Conservation (phyloP, 2,113 vertebrate genomes). For the Natator depressus region DNA sequence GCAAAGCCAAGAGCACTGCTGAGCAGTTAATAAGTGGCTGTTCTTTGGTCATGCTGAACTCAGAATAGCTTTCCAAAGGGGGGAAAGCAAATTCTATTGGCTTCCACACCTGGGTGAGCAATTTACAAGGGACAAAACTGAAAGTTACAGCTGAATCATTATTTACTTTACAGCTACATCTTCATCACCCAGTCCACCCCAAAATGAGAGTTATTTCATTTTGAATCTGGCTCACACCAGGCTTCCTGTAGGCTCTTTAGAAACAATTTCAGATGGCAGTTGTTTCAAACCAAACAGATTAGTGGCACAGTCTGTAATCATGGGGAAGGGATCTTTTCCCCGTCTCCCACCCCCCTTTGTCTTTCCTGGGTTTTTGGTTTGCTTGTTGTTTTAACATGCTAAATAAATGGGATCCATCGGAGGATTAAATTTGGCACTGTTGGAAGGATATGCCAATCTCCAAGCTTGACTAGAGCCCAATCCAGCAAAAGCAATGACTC, state of each 20-base stretch:
- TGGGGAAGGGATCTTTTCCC: background rate
- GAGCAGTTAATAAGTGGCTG: conserved; percentile 65
- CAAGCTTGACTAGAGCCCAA: background rate
- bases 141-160: conserved; percentile 66
- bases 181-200: conserved; percentile 58
- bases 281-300: conserved; percentile 20
- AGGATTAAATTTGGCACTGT: background rate
- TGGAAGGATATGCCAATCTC: background rate
- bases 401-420: background rate
- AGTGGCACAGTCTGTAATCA: background rate
- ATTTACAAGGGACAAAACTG: conserved; percentile 72
- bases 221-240: conserved; percentile 47
- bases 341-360: background rate
- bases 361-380: background rate
- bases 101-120: conserved; percentile 75
- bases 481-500: conserved; percentile 6
- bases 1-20: conserved; percentile 37
- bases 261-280: conserved; percentile 56
- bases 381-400: conserved; percentile 12
- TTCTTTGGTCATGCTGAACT: conserved; percentile 60
- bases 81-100: conserved; percentile 70
- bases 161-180: conserved; percentile 71
- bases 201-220: conserved; percentile 60
- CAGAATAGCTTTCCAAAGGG: conserved; percentile 67
- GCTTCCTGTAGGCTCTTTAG: conserved; percentile 1